Conservation (phyloP, 92 coral and sea anemone species). For the Epizoanthus fatuus region DNA sequence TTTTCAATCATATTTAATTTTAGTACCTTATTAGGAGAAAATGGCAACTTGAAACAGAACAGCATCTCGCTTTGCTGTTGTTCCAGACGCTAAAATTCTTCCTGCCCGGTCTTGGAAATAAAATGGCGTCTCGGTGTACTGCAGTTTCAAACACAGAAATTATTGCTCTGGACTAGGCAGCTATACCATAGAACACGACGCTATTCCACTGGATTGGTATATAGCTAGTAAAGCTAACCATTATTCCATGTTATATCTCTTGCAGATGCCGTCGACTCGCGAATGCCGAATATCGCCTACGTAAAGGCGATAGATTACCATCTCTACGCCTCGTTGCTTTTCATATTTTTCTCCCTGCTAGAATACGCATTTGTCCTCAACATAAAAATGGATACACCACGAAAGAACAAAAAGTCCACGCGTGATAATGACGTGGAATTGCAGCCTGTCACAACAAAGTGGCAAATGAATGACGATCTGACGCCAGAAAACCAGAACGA, state of each 20-base stretch:
- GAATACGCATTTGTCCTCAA: conserved; percentile 41
- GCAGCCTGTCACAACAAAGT: background rate
- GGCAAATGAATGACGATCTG: background rate
- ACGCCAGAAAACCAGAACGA: background rate
- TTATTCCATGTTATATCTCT: background rate
- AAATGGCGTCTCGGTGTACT: too few relatives aligned
- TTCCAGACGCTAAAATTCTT: too few relatives aligned
- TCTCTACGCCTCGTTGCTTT: conserved; percentile 23
- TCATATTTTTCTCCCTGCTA: conserved; percentile 28
- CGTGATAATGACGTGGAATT: background rate
- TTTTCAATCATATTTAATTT: too few relatives aligned
- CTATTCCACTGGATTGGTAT: too few relatives aligned
- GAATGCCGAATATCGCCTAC: conserved; percentile 36
- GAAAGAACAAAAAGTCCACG: background rate
- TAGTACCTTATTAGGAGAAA: too few relatives aligned
- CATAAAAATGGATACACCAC: background rate
- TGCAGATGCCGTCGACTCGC: conserved; percentile 30
- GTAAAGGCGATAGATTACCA: conserved; percentile 37
- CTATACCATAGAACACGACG: too few relatives aligned
- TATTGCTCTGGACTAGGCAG: too few relatives aligned
- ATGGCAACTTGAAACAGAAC: too few relatives aligned
- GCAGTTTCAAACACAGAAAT: too few relatives aligned
- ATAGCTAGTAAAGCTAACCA: too few relatives aligned
- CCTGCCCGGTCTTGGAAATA: too few relatives aligned
- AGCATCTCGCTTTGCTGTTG: too few relatives aligned